Conservation (phyloP, 2,797 vertebrate species). For the Bradypodion pumilum region DNA sequence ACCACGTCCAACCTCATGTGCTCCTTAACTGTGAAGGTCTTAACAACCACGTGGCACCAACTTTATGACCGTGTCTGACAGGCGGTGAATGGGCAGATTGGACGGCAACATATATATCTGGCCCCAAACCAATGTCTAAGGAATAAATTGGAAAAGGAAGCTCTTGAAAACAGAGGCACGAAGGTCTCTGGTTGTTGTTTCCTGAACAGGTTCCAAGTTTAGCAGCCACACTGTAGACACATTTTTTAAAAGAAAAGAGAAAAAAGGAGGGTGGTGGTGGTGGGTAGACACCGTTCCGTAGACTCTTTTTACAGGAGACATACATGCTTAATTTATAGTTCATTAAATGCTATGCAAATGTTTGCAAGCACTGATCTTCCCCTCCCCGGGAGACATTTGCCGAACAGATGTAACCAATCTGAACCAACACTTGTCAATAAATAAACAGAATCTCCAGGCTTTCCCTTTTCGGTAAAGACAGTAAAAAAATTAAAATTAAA, state of each 20-base stretch:
- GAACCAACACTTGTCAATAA: slow-evolving; percentile 65
- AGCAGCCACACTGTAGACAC: neutral
- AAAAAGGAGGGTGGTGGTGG: neutral
- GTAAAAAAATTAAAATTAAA: neutral
- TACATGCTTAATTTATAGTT: slow-evolving; percentile 66
- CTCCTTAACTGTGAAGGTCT: neutral
- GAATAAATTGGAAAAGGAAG: no score
- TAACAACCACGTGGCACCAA: neutral
- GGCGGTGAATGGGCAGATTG: neutral
- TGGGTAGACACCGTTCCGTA: neutral
- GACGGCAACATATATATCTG: no score
- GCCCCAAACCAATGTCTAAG: neutral
- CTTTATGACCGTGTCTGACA: neutral
- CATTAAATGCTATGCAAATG: slow-evolving; percentile 65
- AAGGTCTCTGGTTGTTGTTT: neutral
- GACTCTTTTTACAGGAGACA: slow-evolving; percentile 50
- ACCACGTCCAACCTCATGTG: no score
- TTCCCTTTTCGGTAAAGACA: no score
- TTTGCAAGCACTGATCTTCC: slow-evolving; percentile 15
- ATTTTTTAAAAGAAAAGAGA: neutral
- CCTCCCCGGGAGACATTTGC: slow-evolving; percentile 35
- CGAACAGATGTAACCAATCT: slow-evolving; percentile 65
- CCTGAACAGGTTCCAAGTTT: neutral
- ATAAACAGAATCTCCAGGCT: slow-evolving; percentile 37
- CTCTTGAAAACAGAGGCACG: neutral